Evolutionary conservation across 2,888 invertebrate genomes (phyloP), one percentile per base, ranked within the genome.

Genomic region (Danaus chrysippus): DNA sequence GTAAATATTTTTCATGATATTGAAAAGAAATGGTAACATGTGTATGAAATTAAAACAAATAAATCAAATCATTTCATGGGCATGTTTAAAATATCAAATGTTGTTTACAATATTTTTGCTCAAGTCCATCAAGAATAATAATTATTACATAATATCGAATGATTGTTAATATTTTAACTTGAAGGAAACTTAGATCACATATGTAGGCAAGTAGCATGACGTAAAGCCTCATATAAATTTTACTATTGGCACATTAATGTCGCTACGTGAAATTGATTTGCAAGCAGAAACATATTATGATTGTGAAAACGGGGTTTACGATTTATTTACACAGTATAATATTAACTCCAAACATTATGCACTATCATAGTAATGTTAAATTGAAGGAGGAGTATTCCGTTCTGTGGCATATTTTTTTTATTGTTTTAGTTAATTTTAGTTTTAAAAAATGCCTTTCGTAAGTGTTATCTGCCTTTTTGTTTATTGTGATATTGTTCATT

Each of bases 261-360:
- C 87, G 85, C 84, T 86, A 89, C 88, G 88, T 88, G 90, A 91
- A 91, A 90, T 90, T 90, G 91, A 91, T 91, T 91, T 91, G 88
- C 89, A 80, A 80, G 85, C 88, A 87, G 87, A 89, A 91, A 89
- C 89, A 88, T 90, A 90, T 90, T 90, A 90, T 87, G 90, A 90
- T 91, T 91, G 88, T 87, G 91, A 87, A 91, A 91, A 91, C 79
- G 85, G 86, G 91, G 90, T 91, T 91, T 91, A 91, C 90, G 90
- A 87, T 89, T 89, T 91, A 90, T 90, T 91, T 89, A 87, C 88
- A 87, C 86, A 85, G 80, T 78, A 82, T 86, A 77, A 83, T 87
- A 88, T 82, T 83, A 80, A 81, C 78, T 86, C 79, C 70, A 76
- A 82, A 84, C 83, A 83, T 79, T 84, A 83, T 81, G 80, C 82